A percentile compares a stretch with the other conserved stretches of the same genome.
Conservation (phyloP, 2,113 vertebrate genomes). For the Glaucidium brasilianum region DNA sequence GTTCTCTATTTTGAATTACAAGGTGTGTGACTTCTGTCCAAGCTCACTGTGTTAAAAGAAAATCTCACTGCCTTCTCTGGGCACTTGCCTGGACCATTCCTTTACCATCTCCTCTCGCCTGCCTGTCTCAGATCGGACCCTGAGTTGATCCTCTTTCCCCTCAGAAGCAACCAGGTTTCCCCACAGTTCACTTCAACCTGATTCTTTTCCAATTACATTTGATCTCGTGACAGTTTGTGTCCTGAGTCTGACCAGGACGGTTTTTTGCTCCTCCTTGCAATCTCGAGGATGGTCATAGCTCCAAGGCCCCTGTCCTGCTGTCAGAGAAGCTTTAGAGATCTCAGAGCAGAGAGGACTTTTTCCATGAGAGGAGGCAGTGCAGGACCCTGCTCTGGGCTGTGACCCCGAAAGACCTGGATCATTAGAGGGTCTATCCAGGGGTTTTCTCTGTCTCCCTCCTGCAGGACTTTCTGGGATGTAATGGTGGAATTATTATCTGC, state of each 20-base stretch:
- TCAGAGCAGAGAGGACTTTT: neutral
- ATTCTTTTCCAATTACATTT: neutral
- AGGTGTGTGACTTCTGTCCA: neutral
- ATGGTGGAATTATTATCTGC: neutral
- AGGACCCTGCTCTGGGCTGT: neutral
- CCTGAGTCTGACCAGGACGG: rapidly evolving
- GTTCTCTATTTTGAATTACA: slow-evolving; percentile 57
- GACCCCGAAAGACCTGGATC: neutral
- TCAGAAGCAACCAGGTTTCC: neutral
- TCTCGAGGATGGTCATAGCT: neutral
- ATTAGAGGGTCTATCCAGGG: neutral
- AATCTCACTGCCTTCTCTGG: neutral
- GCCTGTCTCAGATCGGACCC: neutral
- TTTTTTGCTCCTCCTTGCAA: neutral
- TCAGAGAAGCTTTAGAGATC: neutral
- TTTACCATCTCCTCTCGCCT: neutral
- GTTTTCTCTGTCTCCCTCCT: neutral
- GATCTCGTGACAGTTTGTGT: neutral
- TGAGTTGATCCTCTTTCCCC: neutral
- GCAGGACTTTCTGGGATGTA: neutral
- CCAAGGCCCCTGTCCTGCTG: neutral
- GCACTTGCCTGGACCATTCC: neutral
- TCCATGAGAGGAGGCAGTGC: neutral
- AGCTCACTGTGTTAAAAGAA: slow-evolving; percentile 10
- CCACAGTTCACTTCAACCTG: neutral